Evolutionary conservation across 92 coral and sea anemone genomes (phyloP), one percentile per base, ranked within the genome.

Genomic region (Zoanthus sociatus): DNA sequence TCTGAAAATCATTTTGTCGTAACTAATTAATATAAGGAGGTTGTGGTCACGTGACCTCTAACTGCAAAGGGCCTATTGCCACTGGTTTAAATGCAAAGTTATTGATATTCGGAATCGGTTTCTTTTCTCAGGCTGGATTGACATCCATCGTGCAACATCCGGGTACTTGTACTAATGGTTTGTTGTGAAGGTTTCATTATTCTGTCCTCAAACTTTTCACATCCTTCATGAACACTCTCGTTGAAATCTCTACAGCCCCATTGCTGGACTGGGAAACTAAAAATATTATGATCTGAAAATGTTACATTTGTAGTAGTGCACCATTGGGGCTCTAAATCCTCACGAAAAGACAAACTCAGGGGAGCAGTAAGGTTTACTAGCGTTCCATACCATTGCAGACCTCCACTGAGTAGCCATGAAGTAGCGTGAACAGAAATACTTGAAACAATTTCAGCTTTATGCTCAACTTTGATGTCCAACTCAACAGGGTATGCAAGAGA

Each of bases 171-270:
- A 30, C 26, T 45, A 45, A 17, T 48, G 61, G 17, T 48, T 45
- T 26, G 21, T 45, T 10, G 46, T 13, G 9, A 48, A 20, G 61
- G 56, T 8, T 64, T 81, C 61, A 42, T 46, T 48, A 18, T 21
- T 45, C 47, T 64, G 63, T 81, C 85, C 75, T 81, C 75, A 64
- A 63, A 81, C 63, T 46, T 81, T 73, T 64, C 18, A 58, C 85
- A 81, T 1, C 58, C 60, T 13, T 47, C 16, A 14, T 47, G 12
- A 18, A 67, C 9, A 42, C 51, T 81, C 76, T 26, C 45, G 26
- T 54, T 10, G 15, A 47, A 48, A 20, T 81, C 53, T 30, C 50
- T 63, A 14, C 85, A 81, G 26, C 45, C 50, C 85, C 85, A 81
- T 71, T 63, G 46, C 45, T 66, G 63, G 66, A 64, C 20, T 3